These are phyloP conservation scores for Desmophyllum pertusum DNA, from an alignment of 92 coral and sea anemone genomes.

Conservation along the genomic window DNA sequence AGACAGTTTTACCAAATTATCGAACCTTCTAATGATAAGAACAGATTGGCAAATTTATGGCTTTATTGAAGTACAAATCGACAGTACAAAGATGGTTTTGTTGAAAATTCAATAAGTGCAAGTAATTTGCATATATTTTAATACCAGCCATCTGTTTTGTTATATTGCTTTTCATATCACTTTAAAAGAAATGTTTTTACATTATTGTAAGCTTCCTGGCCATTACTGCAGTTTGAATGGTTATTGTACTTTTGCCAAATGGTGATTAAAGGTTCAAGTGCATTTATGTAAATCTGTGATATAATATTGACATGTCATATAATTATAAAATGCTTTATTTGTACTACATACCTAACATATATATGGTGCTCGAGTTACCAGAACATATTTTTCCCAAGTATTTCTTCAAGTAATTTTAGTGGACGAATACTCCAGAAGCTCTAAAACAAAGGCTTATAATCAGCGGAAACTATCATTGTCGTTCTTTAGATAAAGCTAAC, in stretches of 20 bases:
- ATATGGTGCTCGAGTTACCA: not conserved
- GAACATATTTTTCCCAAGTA: not conserved
- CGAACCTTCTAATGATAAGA: not conserved
- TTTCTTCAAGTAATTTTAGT: not conserved
- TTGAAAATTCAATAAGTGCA: conserved; percentile 7
- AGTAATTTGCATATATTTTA: conserved; percentile 6
- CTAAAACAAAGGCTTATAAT: not conserved
- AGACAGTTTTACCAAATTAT: conserved; percentile 26
- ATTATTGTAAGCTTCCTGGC: not conserved
- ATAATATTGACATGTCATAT: not conserved
- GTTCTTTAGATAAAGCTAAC: too few species aligned
- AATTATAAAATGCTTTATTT: not conserved
- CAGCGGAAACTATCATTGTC: not conserved
- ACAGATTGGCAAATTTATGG: conserved; percentile 13
- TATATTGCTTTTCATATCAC: conserved; percentile 1
- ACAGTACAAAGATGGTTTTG: conserved; percentile 2
- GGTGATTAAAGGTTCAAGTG: not conserved
- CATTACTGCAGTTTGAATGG: not conserved
- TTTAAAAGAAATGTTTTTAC: not conserved
- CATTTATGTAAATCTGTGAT: not conserved
- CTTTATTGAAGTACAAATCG: conserved; percentile 8
- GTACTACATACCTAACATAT: not conserved
- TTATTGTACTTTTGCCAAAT: not conserved
- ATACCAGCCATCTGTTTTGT: conserved; percentile 19
- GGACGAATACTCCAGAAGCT: not conserved